Base-by-base conservation (phyloP, 1,140 invertebrate genomes). In the Diabrotica undecimpunctata region DNA sequence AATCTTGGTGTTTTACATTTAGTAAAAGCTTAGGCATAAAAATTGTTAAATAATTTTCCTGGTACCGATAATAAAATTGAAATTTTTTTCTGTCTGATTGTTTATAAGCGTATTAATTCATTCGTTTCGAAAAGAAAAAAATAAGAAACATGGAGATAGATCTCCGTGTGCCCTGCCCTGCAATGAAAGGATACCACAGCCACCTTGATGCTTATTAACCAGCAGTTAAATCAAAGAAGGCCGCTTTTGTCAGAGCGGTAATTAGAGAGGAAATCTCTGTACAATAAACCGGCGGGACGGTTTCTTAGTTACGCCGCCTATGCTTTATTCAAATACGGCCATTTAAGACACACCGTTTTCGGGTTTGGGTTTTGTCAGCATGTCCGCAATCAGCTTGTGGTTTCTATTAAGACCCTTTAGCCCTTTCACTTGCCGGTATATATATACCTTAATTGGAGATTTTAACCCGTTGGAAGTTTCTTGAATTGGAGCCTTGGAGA, bases 261-360 rank as follows among this genome's bases (percentile, higher is more conserved):
- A 57, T 57, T 57, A 57, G 55, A 57, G 36, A 57, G 55, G 55
- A 57, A 57, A 57, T 57, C 35, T 57, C n/a, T 38, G 25, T 36
- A 38, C 36, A 37, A 57, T 57, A 57, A 37, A 57, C 55, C 41
- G 8, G 41, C n/a, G 37, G 55, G 55, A 57, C 55, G 55, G 55
- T 57, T 57, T 57, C 55, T 57, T 57, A 57, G 55, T 38, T 57
- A 57, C 55, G 55, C 55, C 55, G 55, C 55, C 55, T 57, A 37
- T 37, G 55, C 12, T 37, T 36, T 38, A 57, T 57, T 57, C 55
- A 57, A 57, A 57, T 57, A 57, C 55, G 25, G 55, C 55, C 55
- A 57, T 57, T 57, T 57, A 57, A 36, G 25, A 57, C 13, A 25
- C 25, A 35, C 54, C 54, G 12, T 55, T 55, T 57, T 37, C 37